Percentiles rank a stretch among this genome's conserved stretches.
phyloP scores from a whole-genome alignment of 1,140 invertebrate species.

The Acyrthosiphon pisum region DNA sequence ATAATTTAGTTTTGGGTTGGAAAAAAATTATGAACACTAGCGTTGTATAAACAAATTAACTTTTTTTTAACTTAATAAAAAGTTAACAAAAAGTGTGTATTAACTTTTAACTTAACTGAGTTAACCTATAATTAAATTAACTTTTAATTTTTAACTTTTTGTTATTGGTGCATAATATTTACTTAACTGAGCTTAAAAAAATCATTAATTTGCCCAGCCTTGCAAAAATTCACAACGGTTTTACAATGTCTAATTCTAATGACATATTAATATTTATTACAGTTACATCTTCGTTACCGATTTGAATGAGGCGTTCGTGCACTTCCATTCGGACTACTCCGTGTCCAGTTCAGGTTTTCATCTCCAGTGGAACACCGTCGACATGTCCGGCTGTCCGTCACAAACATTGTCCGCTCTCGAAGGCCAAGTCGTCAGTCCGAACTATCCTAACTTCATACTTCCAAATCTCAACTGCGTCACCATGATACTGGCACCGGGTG shows the following conservation, averaged over 20 bases:
- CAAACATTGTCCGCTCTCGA: constrained; percentile 71
- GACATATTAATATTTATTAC: constrained; percentile 42
- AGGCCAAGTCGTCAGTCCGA: constrained; percentile 69
- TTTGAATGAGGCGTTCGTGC: constrained; percentile 68
- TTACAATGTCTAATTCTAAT: not conserved
- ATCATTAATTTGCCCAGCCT: no score
- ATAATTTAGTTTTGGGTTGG: no score
- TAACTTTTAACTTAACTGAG: no score
- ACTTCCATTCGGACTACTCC: constrained; percentile 77
- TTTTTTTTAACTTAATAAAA: no score
- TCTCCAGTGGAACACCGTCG: constrained; percentile 72
- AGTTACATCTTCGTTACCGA: constrained; percentile 70
- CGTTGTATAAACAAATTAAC: no score
- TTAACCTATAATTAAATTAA: no score
- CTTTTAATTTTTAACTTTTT: no score
- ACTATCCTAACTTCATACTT: constrained; percentile 74
- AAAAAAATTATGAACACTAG: no score
- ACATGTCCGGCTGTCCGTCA: constrained; percentile 71
- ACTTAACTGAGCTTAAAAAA: no score
- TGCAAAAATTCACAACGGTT: not conserved
- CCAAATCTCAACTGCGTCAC: constrained; percentile 73
- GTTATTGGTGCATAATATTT: no score
- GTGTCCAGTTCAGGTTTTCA: constrained; percentile 72
- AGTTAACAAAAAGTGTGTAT: no score
- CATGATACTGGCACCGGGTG: constrained; percentile 70